A percentile compares a stretch with the other conserved stretches of the same genome.
Evolutionary conservation across 2,797 vertebrate species (phyloP).

Genomic region (Micropoecilia bifurca): DNA sequence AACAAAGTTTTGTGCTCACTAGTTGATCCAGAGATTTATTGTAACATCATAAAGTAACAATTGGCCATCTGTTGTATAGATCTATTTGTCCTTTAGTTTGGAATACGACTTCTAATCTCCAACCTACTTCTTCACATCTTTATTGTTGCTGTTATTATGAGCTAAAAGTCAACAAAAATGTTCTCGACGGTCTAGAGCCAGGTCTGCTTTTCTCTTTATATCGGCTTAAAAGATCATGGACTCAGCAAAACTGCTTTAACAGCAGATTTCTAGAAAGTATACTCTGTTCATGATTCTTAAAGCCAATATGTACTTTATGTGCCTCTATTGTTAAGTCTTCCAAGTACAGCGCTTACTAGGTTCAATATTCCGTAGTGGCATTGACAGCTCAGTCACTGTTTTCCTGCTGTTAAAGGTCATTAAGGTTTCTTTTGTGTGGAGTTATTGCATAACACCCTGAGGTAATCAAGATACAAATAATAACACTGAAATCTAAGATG

Average conservation of each 20-base stretch:
- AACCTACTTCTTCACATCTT: neutral
- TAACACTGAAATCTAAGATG: neutral
- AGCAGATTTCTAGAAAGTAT: neutral
- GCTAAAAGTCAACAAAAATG: neutral
- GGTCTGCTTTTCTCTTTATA: neutral
- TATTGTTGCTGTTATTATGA: neutral
- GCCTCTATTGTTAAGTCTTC: neutral
- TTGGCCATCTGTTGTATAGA: neutral
- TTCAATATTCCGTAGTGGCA: neutral
- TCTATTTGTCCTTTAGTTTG: neutral
- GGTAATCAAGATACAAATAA: neutral
- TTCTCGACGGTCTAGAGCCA: neutral
- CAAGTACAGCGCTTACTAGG: neutral
- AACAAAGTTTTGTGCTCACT: neutral
- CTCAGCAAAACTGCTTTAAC: neutral
- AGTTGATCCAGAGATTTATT: neutral
- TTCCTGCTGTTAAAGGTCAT: neutral
- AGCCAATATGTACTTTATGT: neutral
- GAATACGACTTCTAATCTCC: neutral
- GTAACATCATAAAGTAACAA: neutral
- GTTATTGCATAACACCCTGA: neutral
- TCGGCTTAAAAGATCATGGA: neutral
- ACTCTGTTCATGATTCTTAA: neutral
- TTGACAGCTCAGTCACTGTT: neutral
- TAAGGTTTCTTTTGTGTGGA: neutral